These are phyloP conservation scores for Mystacides longicornis DNA, from an alignment of 2,888 invertebrate species.

Conservation along the genomic window DNA sequence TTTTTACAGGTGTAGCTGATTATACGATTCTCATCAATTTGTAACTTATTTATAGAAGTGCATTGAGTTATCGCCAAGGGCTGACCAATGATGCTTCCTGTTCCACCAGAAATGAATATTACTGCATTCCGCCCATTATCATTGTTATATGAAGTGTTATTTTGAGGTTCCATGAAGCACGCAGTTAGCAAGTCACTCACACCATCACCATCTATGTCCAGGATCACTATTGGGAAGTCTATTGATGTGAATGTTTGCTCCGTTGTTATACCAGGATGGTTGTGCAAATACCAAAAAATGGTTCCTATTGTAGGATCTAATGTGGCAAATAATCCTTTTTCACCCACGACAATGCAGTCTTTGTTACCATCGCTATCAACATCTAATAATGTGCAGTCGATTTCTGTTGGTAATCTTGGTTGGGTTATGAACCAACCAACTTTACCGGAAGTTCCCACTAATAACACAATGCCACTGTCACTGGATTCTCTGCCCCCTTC, in stretches of 20 bases:
- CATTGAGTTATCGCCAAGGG: slow-evolving; percentile 54
- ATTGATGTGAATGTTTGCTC: slow-evolving; percentile 48
- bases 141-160: slow-evolving; percentile 35
- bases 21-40: slow-evolving; percentile 44
- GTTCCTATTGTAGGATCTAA: slow-evolving; percentile 48
- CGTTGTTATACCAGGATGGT: slow-evolving; percentile 42
- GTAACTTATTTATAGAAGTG: slow-evolving; percentile 49
- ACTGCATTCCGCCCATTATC: slow-evolving; percentile 53
- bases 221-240: slow-evolving; percentile 63
- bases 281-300: slow-evolving; percentile 53
- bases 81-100: slow-evolving; percentile 58
- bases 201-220: slow-evolving; percentile 65
- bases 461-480: slow-evolving; percentile 60
- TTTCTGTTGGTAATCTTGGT: slow-evolving; percentile 58
- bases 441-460: slow-evolving; percentile 62
- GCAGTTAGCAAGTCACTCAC: slow-evolving; percentile 61
- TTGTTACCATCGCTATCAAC: slow-evolving; percentile 62
- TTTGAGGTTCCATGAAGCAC: slow-evolving; percentile 45
- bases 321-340: slow-evolving; percentile 53
- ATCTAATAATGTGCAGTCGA: slow-evolving; percentile 68
- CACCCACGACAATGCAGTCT: slow-evolving; percentile 69
- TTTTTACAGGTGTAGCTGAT: slow-evolving; percentile 54
- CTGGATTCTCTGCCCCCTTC: slow-evolving; percentile 38
- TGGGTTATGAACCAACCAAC: slow-evolving; percentile 69
- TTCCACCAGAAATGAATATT: slow-evolving; percentile 62